Evolutionary conservation across 2,797 vertebrate genomes (phyloP).

Genomic region (Leptoclinus maculatus): DNA sequence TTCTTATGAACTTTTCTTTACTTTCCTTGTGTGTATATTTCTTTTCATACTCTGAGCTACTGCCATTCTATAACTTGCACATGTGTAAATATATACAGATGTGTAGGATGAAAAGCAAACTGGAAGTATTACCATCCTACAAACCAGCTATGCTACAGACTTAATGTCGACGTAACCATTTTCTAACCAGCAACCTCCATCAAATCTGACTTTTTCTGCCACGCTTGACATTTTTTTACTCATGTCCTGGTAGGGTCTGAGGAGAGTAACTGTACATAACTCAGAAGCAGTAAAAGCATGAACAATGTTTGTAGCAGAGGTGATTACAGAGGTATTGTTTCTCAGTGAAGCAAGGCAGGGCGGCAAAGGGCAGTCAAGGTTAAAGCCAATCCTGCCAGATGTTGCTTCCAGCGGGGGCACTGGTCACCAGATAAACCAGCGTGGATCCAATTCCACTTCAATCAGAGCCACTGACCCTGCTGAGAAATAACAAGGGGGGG

Average conservation of each 20-base stretch:
- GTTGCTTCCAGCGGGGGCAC: constrained; percentile 20
- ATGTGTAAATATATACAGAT: not conserved
- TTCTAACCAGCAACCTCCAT: not conserved
- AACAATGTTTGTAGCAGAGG: not conserved
- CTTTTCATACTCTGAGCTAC: not conserved
- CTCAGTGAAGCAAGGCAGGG: not conserved
- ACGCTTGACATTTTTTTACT: not conserved
- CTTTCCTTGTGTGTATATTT: not conserved
- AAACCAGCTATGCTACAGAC: not conserved
- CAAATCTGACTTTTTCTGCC: not conserved
- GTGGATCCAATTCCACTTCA: constrained; percentile 49
- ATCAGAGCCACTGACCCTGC: constrained; percentile 47
- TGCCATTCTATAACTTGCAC: too few relatives aligned
- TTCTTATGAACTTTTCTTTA: not conserved
- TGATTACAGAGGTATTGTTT: constrained; percentile 12
- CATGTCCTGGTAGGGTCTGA: not conserved
- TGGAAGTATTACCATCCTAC: not conserved
- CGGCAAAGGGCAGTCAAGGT: constrained; percentile 24
- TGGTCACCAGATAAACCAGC: constrained; percentile 26
- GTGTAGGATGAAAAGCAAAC: not conserved
- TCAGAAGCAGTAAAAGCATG: not conserved
- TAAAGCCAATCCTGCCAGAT: constrained; percentile 50
- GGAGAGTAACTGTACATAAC: not conserved
- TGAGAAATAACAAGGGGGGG: constrained; percentile 19
- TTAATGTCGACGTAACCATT: not conserved